These are phyloP conservation scores for Yponomeuta sedellus DNA, from an alignment of 2,888 invertebrate genomes.

Conservation along the genomic window DNA sequence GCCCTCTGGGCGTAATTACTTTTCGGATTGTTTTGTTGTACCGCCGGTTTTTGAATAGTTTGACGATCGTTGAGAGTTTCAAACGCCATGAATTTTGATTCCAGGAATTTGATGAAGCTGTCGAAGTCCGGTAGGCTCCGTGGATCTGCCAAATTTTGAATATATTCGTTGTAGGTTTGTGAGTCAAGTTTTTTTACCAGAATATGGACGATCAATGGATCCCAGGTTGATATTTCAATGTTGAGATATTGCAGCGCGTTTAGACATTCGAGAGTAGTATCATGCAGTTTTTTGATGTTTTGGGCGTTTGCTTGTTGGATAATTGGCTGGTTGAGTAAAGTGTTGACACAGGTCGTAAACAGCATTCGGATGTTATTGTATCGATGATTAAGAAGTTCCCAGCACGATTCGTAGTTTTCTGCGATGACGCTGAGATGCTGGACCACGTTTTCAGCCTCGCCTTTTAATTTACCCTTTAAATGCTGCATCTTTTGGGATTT, in stretches of 20 bases:
- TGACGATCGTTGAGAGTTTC: conserved; percentile 17
- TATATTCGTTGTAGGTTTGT: conserved; percentile 22
- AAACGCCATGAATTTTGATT: conserved; percentile 23
- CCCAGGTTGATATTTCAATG: conserved; percentile 22
- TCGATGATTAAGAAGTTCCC: too few relatives aligned
- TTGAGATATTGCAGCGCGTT: too few relatives aligned
- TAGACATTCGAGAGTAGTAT: conserved; percentile 11
- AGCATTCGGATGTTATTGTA: too few relatives aligned
- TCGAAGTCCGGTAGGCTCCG: conserved; percentile 18
- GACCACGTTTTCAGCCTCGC: conserved; percentile 27
- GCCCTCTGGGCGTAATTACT: not conserved
- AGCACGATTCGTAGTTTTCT: conserved; percentile 22
- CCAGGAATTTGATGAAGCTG: conserved; percentile 23
- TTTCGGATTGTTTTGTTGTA: not conserved
- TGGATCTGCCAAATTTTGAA: conserved; percentile 19
- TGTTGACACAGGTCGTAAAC: too few relatives aligned
- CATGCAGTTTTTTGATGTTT: conserved; percentile 16
- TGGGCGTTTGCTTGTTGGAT: conserved; percentile 10
- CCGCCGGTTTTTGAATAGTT: not conserved
- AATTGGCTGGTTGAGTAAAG: too few relatives aligned
- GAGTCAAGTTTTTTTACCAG: conserved; percentile 25
- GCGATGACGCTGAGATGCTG: conserved; percentile 26
- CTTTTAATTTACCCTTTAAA: conserved; percentile 23
- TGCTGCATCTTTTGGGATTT: conserved; percentile 28
- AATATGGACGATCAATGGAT: conserved; percentile 22